Evolutionary conservation across 2,797 vertebrate species (phyloP), one percentile per base, ranked within the genome.

Genomic region (Poecilia wingei): DNA sequence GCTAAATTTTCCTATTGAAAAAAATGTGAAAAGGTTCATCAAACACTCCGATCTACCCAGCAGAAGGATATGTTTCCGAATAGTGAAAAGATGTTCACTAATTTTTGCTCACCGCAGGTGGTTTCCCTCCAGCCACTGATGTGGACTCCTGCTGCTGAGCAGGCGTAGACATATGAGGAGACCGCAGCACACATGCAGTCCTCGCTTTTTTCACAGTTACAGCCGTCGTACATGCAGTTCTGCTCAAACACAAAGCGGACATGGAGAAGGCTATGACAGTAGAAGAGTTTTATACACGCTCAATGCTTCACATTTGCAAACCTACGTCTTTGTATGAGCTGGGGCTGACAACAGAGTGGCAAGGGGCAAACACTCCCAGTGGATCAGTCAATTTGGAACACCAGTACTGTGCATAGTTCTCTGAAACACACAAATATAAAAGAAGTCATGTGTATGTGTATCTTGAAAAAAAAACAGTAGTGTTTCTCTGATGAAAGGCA

Each of bases 341-440:
- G 72, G 97, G 95, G 57, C 93, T 94, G 45, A 97, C 85, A 75
- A 92, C 81, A 31, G 90, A 71, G 86, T 97, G 97, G 76, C 97
- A 98, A 10, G 86, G 20, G 47, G 96, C 85, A 89, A 98, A 97
- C 18, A 87, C 81, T 64, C 90, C 95, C 0, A 45, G 71, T 4
- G 92, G 83, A 9, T 96, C 94, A 0, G 84, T 87, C 2, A 98
- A 88, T 83, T 95, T 94, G 80, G 95, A 92, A 84, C 97, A 98
- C 96, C 96, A 97, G 57, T 90, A 88, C 69, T 94, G 74, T 36
- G 96, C 97, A 77, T 95, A 97, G 66, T 87, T 91, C 89, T 95
- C 97, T 98, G 82, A 84, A 76, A 84, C 28, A 80, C 45, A 84
- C 1, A 85, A 33, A 86, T 20, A 79, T 3, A 57, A 0, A 79